phyloP scores from a whole-genome alignment of 2,888 invertebrate genomes.

The Drosophila testacea region DNA sequence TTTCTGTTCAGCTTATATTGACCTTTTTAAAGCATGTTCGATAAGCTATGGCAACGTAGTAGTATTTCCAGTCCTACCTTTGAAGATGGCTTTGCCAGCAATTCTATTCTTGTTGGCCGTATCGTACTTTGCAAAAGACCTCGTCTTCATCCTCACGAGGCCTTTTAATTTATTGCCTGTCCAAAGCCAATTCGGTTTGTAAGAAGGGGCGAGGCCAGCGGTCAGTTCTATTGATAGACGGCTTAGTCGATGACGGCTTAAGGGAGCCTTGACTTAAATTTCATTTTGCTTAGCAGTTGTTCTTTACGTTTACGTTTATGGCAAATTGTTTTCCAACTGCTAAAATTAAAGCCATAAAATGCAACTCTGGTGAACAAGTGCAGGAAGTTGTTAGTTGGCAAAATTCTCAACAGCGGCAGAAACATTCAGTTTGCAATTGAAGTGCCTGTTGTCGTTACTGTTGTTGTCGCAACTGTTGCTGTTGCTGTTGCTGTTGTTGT shows the following conservation, averaged over 20 bases:
- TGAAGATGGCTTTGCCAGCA: slow-evolving; percentile 49
- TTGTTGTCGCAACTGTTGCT: slow-evolving; percentile 33
- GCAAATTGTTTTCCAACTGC: slow-evolving; percentile 40
- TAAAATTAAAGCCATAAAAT: slow-evolving; percentile 62
- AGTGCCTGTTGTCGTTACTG: slow-evolving; percentile 45
- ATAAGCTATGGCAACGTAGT: slow-evolving; percentile 29
- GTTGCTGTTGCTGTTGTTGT: slow-evolving; percentile 37
- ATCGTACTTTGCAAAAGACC: neutral
- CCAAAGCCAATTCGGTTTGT: slow-evolving; percentile 35
- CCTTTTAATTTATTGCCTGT: slow-evolving; percentile 55
- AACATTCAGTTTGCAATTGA: slow-evolving; percentile 51
- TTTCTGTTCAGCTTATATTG: slow-evolving; percentile 38
- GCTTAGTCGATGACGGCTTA: slow-evolving; percentile 22
- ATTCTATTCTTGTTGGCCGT: slow-evolving; percentile 13
- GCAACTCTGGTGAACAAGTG: slow-evolving; percentile 38
- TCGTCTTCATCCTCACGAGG: slow-evolving; percentile 7
- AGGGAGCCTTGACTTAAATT: slow-evolving; percentile 31
- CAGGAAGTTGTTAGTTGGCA: slow-evolving; percentile 72
- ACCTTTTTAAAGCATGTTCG: slow-evolving; percentile 17
- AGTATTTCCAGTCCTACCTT: slow-evolving; percentile 43
- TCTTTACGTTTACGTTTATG: slow-evolving; percentile 17
- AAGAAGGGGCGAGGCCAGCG: slow-evolving; percentile 18
- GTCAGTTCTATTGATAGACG: slow-evolving; percentile 54
- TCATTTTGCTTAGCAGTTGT: slow-evolving; percentile 15
- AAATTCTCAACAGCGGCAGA: slow-evolving; percentile 53